Evolutionary conservation across 2,797 vertebrate species (phyloP), one percentile per base, ranked within the genome.

Genomic region (Micromesistius poutassou): DNA sequence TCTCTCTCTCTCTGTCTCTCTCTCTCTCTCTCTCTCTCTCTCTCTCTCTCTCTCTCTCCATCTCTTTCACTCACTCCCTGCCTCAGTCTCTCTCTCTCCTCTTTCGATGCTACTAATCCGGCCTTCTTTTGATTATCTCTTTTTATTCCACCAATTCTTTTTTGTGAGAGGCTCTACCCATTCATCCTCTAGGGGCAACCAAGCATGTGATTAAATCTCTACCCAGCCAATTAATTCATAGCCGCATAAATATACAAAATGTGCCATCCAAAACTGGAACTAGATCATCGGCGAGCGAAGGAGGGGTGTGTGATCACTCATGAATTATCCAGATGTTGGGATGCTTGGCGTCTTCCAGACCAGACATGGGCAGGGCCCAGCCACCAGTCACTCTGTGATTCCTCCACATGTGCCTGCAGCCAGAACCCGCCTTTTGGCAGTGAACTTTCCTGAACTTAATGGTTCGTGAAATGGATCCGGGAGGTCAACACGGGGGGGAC

Each of bases 241-340:
- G 84, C 86, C 91, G 91, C 90, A 92, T 92, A 92, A 92, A 93
- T 92, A 92, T 91, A 91, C 91, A 93, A 91, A 55, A 90, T 86
- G 88, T 86, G 84, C 85, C 83, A 87, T 86, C 87, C 46, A n/a
- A 88, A 88, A 91, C 84, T 87, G 78, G 82, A 92, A 92, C 74
- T 89, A 81, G 91, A 89, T 85, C 89, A 89, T 88, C 85, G 30
- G 16, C 81, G 76, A 80, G 82, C 74, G 40, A 12, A 68, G 78
- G 70, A 82, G 74, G 71, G 25, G 66, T 28, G 66, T 28, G 66
- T 28, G 66, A 10, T 25, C 7, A 9, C 9, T 80, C 73, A 83
- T 90, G 76, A 86, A 88, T 85, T 74, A 88, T 83, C 87, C 74
- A 86, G 83, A 78, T 83, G 81, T 80, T 84, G 75, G 72, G 75